Evolutionary conservation across 2,888 invertebrate species (phyloP), one percentile per base, ranked within the genome.

Genomic region (Heliconius aoede): DNA sequence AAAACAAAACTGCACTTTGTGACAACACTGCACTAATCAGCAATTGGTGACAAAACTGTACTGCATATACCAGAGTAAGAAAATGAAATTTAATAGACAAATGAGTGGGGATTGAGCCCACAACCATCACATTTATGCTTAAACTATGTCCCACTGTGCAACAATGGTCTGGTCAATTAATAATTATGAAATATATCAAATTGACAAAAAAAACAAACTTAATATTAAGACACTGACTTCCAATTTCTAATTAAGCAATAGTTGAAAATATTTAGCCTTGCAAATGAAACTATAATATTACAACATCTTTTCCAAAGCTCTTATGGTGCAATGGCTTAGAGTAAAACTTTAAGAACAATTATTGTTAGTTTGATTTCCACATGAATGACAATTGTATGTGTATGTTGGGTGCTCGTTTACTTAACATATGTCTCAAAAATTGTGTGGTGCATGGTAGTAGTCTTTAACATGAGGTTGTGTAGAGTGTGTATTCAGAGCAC

Each of bases 211-310:
- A 15, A n/a, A 13, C n/a, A 24, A 36, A 15, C 8, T 15, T 40
- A 24, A 8, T 40, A 7, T 65, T 32, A 64, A 64, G 24, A 36
- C n/a, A 24, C 36, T 40, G 65, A 65, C 24, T 40, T 26, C 36
- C 11, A 65, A 65, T 40, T 40, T 40, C n/a, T n/a, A 40, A 65
- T 65, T 36, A 65, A 40, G 65, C 24, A 65, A 65, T 7, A 40
- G 24, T 65, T 40, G 40, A 40, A 65, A 65, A 65, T 24, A 40
- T 24, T 36, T 40, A 7, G 40, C 65, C 65, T 65, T 26, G 36
- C 15, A 40, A 40, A 65, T 65, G 15, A 15, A 21, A 40, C 64
- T 64, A 32, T 61, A 26, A 32, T 64, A 64, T 64, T 64, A 64
- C 64, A 32, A 64, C 4, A 64, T 32, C n/a, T 32, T 64, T 32